Base-by-base conservation (phyloP, 2,888 invertebrate species). In the Tromatobia lineatoria region DNA sequence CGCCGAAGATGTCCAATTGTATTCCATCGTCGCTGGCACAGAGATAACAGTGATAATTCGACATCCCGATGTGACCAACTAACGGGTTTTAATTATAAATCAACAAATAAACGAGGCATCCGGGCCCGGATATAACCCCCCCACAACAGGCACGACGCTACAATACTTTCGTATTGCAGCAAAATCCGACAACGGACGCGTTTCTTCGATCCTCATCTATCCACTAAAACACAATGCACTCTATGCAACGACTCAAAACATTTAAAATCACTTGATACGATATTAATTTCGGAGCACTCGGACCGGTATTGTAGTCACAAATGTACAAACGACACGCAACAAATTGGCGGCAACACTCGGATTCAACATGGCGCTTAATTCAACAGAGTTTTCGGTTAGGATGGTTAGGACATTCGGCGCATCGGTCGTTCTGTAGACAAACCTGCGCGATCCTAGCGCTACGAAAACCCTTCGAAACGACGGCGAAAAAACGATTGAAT, bases 11-110 rank as follows among this genome's bases (percentile, higher is more conserved):
- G 67, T 93, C 92, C 77, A 93, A 82, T 67, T 93, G 90, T 50
- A 93, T 85, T 47, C 93, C 93, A 83, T 93, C 93, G 80, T 93
- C 91, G 80, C 90, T 92, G 2, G 92, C 93, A 81, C 93, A 93
- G 20, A 93, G 82, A 66, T 91, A 90, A 87, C 93, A 93, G 81
- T 87, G 87, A 77, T 89, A 86, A 7, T 70, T 81, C 64, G 91
- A 69, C 93, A 93, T 91, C 78, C 25, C 88, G 70, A 7, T 64
- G 11, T 15, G 64, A 50, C 54, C 54, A 45, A 52, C 25, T 13
- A 18, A 10, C 15, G 11, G 13, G 45, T 52, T 10, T 69, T 47
- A 7, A 18, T n/a, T 29, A 47, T 50, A 10, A 34, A 23, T 61
- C 38, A 34, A 47, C 23, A 71, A 38, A 25, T 38, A 69, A 71